Conservation (phyloP, 2,888 invertebrate species). For the Candidula unifasciata region DNA sequence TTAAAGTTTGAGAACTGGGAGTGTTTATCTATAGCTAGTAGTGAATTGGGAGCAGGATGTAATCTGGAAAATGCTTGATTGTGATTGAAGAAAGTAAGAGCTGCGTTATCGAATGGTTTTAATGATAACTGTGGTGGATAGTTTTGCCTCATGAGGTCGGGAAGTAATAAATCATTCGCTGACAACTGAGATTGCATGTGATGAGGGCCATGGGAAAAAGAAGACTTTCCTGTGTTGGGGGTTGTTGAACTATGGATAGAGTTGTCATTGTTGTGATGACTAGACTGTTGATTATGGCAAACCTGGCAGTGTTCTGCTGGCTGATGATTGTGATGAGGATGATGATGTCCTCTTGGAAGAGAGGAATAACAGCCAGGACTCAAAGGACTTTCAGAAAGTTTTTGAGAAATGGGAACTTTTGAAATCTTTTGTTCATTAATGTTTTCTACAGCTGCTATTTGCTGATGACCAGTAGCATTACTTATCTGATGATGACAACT, state of each 20-base stretch:
- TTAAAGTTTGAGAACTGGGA: constrained; percentile 30
- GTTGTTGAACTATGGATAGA: not conserved
- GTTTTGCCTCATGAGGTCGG: constrained; percentile 21
- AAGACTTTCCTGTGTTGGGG: not conserved
- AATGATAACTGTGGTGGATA: constrained; percentile 11
- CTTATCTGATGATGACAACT: constrained; percentile 1
- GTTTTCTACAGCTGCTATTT: not conserved
- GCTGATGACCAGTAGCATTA: not conserved
- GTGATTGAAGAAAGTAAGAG: constrained; percentile 47
- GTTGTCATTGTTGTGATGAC: constrained; percentile 15
- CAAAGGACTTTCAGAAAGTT: constrained; percentile 43
- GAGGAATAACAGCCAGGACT: constrained; percentile 52
- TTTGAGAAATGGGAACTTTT: constrained; percentile 3
- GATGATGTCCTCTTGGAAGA: constrained; percentile 47
- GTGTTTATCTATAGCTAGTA: constrained; percentile 20
- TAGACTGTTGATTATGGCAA: not conserved
- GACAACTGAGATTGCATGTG: not conserved
- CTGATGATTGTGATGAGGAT: constrained; percentile 1
- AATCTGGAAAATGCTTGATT: constrained; percentile 50
- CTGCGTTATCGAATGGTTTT: constrained; percentile 45
- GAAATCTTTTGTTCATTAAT: not conserved
- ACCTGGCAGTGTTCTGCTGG: constrained; percentile 29
- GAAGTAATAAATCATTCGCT: constrained; percentile 14
- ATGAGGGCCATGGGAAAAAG: not conserved
- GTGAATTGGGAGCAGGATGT: constrained; percentile 32